Evolutionary conservation across 2,113 vertebrate species (phyloP).

Genomic region (Buteo buteo): DNA sequence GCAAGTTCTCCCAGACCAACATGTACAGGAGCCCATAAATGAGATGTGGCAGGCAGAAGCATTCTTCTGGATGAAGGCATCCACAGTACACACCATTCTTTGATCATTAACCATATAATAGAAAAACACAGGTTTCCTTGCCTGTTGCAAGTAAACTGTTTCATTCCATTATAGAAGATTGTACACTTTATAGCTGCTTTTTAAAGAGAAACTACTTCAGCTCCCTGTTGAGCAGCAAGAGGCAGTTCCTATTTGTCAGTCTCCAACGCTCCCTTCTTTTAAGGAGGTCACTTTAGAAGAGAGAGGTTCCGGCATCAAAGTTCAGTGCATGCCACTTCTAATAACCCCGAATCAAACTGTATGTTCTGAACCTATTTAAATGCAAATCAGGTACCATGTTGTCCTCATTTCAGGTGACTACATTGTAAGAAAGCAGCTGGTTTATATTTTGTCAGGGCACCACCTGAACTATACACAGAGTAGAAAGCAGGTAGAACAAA

Average conservation of each 20-base stretch:
- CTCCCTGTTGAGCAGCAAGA: background rate
- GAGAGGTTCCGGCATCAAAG: background rate
- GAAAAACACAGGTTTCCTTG: background rate
- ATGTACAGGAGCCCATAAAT: background rate
- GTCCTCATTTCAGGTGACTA: background rate
- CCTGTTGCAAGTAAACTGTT: background rate
- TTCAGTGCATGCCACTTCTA: background rate
- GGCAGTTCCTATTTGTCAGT: background rate
- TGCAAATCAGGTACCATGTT: background rate
- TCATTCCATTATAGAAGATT: background rate
- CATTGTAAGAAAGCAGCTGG: background rate
- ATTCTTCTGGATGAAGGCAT: background rate
- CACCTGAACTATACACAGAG: background rate
- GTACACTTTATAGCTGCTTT: background rate
- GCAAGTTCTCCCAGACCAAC: background rate
- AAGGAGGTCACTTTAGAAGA: background rate
- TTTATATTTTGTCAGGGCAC: background rate
- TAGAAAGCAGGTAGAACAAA: background rate
- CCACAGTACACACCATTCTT: background rate
- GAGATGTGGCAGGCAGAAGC: background rate
- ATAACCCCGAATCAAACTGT: background rate
- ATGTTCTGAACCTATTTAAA: background rate
- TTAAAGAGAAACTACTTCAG: background rate
- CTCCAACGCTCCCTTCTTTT: background rate
- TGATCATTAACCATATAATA: background rate